Evolutionary conservation across 2,113 vertebrate species (phyloP).

Genomic region (Dolichallabes microphthalmus): DNA sequence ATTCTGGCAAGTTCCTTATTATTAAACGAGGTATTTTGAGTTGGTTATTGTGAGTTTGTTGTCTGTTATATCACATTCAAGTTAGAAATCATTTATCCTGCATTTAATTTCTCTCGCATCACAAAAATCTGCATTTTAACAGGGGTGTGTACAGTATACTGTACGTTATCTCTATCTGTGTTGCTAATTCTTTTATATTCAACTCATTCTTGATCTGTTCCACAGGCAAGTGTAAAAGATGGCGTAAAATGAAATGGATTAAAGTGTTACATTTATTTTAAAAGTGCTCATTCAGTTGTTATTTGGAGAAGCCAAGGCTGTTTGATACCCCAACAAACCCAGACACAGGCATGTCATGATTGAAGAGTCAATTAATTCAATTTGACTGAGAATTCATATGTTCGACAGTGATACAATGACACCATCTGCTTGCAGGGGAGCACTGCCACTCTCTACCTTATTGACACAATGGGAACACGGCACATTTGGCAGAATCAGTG

Average conservation of each 20-base stretch:
- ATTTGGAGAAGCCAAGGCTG: not conserved
- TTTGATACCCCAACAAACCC: not conserved
- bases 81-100: not conserved
- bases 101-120: not conserved
- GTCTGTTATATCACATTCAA: not conserved
- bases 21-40: too few relatives aligned
- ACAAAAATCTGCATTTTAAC: not conserved
- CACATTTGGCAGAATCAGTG: conserved; percentile 39
- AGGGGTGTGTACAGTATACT: too few relatives aligned
- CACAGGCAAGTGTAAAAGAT: not conserved
- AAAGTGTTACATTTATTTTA: not conserved
- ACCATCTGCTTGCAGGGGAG: conserved; percentile 66
- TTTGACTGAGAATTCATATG: conserved; percentile 51
- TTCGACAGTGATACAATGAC: conserved; percentile 61
- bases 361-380: conserved; percentile 54
- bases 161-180: not conserved
- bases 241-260: conserved; percentile 15
- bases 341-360: conserved; percentile 41
- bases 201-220: conserved; percentile 16
- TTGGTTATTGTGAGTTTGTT: not conserved
- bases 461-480: conserved; percentile 51
- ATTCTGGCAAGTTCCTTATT: too few relatives aligned
- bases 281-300: conserved; percentile 2
- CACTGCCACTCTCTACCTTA: conserved; percentile 46
- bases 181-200: conserved; percentile 8